These are phyloP conservation scores for Asarcornis scutulata DNA, from an alignment of 2,113 vertebrate species.

Conservation along the genomic window DNA sequence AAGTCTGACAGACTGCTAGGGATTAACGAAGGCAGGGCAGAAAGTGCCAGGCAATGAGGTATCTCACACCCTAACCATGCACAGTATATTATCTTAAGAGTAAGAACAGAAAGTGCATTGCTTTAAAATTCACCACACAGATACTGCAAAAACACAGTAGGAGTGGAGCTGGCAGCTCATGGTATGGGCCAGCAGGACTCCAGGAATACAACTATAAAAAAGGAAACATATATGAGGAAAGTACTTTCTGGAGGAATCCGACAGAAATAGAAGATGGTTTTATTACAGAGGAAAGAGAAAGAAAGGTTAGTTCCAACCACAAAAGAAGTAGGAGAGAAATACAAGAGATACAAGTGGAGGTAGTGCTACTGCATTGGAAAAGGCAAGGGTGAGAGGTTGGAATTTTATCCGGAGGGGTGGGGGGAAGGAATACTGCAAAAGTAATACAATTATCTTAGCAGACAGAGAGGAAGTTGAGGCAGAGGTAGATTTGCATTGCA, in stretches of 20 bases:
- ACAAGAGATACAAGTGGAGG: not conserved
- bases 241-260: not conserved
- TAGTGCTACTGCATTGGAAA: not conserved
- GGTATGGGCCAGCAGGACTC: not conserved
- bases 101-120: not conserved
- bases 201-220: not conserved
- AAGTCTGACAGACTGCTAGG: not conserved
- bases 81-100: not conserved
- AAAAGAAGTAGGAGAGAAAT: not conserved
- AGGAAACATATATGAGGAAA: not conserved
- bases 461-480: not conserved
- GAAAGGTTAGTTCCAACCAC: not conserved
- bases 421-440: not conserved
- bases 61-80: not conserved
- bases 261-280: not conserved
- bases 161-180: conserved; percentile 6
- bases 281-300: not conserved
- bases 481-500: not conserved
- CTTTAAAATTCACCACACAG: conserved; percentile 1
- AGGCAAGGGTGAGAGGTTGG: not conserved
- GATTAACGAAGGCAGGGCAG: not conserved
- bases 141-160: not conserved
- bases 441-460: not conserved
- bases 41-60: not conserved
- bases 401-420: not conserved